Evolutionary conservation across 2,113 vertebrate genomes (phyloP).

Genomic region (Oncorhynchus nerka): DNA sequence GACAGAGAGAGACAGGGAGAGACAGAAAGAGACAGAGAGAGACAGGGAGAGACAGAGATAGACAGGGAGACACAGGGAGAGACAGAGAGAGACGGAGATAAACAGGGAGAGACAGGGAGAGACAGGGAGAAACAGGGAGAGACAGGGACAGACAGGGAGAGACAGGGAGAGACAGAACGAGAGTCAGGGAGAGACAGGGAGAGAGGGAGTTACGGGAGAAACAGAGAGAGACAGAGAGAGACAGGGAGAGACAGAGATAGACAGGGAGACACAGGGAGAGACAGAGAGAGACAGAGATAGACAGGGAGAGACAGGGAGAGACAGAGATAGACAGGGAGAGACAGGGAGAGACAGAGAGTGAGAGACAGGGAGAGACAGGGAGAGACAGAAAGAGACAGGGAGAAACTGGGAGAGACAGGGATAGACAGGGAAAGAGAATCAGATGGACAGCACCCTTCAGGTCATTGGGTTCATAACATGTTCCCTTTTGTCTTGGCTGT

Average conservation of each 20-base stretch:
- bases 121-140: slow-evolving; percentile 44
- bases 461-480: slow-evolving; percentile 27
- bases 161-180: slow-evolving; percentile 44
- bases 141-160: slow-evolving; percentile 38
- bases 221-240: too few relatives aligned
- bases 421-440: neutral
- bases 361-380: too few relatives aligned
- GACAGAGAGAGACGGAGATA: neutral
- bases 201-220: too few relatives aligned
- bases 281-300: neutral
- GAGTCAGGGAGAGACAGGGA: neutral
- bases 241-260: too few relatives aligned
- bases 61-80: too few relatives aligned
- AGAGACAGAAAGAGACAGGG: too few relatives aligned
- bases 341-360: neutral
- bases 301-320: slow-evolving; percentile 27
- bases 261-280: too few relatives aligned
- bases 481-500: neutral
- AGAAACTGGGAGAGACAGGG: slow-evolving; percentile 5
- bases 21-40: too few relatives aligned
- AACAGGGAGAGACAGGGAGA: slow-evolving; percentile 48
- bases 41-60: too few relatives aligned
- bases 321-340: neutral
- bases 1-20: too few relatives aligned
- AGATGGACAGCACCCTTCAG: slow-evolving; percentile 14